A percentile compares a stretch with the other conserved stretches of the same genome.
phyloP scores from a whole-genome alignment of 1,140 invertebrate genomes.

The Odontomachus brunneus region DNA sequence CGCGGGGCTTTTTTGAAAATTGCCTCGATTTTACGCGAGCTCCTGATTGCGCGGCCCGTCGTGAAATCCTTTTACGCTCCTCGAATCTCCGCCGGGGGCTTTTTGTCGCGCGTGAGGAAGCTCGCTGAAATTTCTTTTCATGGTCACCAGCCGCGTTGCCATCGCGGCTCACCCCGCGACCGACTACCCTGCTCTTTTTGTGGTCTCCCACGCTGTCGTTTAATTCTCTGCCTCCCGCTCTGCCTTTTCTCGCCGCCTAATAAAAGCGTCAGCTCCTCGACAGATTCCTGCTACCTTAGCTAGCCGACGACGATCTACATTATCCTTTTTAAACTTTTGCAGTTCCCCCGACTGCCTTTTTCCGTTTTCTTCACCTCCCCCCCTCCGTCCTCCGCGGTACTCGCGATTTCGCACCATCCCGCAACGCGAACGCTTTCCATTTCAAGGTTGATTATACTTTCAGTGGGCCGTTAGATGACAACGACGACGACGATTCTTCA shows the following conservation, averaged over 20 bases:
- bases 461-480: conserved; percentile 25
- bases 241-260: conserved; percentile 35
- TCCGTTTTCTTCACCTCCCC: not conserved
- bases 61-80: conserved; percentile 47
- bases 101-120: conserved; percentile 27
- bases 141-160: conserved; percentile 16
- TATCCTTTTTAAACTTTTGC: conserved; percentile 35
- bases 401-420: conserved; percentile 11
- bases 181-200: not conserved
- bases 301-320: conserved; percentile 7
- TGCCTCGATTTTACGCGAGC: conserved; percentile 59
- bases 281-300: not conserved
- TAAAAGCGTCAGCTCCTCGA: conserved; percentile 43
- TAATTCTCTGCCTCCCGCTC: conserved; percentile 38
- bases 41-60: conserved; percentile 45
- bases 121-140: conserved; percentile 49
- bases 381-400: not conserved
- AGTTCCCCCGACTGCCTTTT: not conserved
- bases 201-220: conserved; percentile 34
- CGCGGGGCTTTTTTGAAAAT: conserved; percentile 39
- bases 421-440: conserved; percentile 12
- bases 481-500: conserved; percentile 18
- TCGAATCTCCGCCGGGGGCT: conserved; percentile 44
- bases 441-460: conserved; percentile 55
- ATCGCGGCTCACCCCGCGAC: not conserved